A percentile compares a stretch with the other conserved stretches of the same genome.
phyloP scores from a whole-genome alignment of 2,888 invertebrate genomes.

The Epinotia demarniana region DNA sequence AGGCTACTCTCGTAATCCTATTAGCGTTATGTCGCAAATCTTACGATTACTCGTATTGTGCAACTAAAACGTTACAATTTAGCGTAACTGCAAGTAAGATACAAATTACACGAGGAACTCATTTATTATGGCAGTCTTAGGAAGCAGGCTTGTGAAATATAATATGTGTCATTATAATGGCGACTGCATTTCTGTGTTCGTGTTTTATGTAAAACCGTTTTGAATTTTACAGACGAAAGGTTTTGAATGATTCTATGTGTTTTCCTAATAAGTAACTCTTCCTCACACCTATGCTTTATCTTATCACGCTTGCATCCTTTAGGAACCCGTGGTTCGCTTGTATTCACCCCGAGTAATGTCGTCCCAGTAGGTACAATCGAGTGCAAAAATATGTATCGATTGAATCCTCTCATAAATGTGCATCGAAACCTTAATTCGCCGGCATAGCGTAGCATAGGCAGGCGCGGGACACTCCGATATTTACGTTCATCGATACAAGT shows the following conservation, averaged over 20 bases:
- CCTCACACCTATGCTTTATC: background rate
- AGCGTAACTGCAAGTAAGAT: constrained; percentile 31
- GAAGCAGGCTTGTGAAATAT: constrained; percentile 23
- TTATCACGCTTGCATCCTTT: too few species aligned
- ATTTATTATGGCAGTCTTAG: constrained; percentile 24
- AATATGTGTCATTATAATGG: constrained; percentile 19
- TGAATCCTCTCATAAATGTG: too few species aligned
- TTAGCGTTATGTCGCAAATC: constrained; percentile 27
- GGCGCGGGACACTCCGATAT: too few species aligned
- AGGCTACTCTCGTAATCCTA: constrained; percentile 9
- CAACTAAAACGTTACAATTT: constrained; percentile 38
- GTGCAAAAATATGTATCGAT: too few species aligned
- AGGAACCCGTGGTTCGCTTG: too few species aligned
- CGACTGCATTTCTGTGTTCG: background rate
- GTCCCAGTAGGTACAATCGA: too few species aligned
- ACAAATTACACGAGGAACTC: constrained; percentile 38
- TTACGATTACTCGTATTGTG: constrained; percentile 35
- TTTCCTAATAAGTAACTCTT: background rate
- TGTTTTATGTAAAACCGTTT: background rate
- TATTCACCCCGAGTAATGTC: too few species aligned
- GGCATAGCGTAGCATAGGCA: too few species aligned
- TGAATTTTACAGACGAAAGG: background rate
- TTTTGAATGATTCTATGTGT: background rate
- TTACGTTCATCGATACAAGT: too few species aligned
- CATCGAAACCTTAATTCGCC: too few species aligned